Conservation (phyloP, 2,888 invertebrate genomes). For the Phania funesta region DNA sequence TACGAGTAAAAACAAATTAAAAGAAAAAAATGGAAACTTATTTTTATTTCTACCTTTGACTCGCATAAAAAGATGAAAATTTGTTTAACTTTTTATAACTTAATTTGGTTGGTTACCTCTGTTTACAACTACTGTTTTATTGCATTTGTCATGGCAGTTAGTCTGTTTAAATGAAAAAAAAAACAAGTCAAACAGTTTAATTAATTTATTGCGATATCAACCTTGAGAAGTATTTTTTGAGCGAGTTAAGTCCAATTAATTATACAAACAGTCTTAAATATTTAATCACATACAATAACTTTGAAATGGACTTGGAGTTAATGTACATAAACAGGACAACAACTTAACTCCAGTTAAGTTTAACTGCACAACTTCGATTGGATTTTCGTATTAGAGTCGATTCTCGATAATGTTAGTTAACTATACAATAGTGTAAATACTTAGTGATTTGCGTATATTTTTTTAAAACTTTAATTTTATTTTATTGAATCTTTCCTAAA, state of each 20-base stretch:
- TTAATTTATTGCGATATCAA: not conserved
- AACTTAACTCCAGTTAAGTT: too few species aligned
- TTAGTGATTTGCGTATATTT: too few species aligned
- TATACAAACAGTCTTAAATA: not conserved
- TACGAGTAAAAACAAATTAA: slow-evolving; percentile 1
- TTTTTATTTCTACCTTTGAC: not conserved
- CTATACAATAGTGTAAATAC: too few species aligned
- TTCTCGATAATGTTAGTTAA: too few species aligned
- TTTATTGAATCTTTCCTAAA: too few species aligned
- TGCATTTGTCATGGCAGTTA: slow-evolving; percentile 33
- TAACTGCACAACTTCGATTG: too few species aligned
- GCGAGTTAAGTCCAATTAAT: not conserved
- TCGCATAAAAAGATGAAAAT: slow-evolving; percentile 9
- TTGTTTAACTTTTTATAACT: not conserved
- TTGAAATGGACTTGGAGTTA: too few species aligned
- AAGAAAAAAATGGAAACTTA: slow-evolving; percentile 5
- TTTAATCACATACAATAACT: too few species aligned
- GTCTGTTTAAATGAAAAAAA: not conserved
- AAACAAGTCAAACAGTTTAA: not conserved
- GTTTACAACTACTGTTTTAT: not conserved
- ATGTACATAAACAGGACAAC: too few species aligned
- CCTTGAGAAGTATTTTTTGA: not conserved
- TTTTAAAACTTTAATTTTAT: too few species aligned
- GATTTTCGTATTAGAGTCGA: too few species aligned
- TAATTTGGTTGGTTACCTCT: not conserved